phyloP scores from a whole-genome alignment of 2,113 vertebrate species.

The Pelecanoides urinatrix region DNA sequence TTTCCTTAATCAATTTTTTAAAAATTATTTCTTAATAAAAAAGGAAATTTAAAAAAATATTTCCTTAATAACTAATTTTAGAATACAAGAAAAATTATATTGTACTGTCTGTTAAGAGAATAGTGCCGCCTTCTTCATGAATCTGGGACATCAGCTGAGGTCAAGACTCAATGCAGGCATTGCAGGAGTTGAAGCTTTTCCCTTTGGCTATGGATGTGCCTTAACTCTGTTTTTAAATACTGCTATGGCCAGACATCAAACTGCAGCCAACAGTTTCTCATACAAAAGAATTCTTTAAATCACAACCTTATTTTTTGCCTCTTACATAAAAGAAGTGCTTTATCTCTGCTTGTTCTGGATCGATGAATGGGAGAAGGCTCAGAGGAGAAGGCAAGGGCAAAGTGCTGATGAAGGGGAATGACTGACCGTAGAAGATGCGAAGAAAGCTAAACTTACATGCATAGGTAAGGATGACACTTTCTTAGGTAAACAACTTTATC shows the following conservation, averaged over 20 bases:
- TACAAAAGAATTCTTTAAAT: not conserved
- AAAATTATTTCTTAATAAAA: too few relatives aligned
- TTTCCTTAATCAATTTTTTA: too few relatives aligned
- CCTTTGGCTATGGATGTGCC: not conserved
- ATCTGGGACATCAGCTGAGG: not conserved
- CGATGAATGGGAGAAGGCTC: not conserved
- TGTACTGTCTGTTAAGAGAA: not conserved
- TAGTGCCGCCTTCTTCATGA: not conserved
- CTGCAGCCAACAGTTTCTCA: not conserved
- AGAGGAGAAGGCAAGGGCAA: not conserved
- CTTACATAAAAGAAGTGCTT: not conserved
- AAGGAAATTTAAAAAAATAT: not conserved
- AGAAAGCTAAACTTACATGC: not conserved
- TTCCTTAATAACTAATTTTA: not conserved
- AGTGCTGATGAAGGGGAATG: not conserved
- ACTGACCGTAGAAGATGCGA: not conserved
- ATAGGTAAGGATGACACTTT: not conserved
- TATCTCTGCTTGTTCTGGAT: not conserved
- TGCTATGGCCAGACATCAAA: not conserved
- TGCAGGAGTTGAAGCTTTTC: not conserved
- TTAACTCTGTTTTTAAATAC: not conserved
- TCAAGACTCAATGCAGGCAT: not conserved
- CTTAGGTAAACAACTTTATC: not conserved
- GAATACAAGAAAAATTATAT: not conserved
- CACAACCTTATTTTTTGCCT: not conserved